Percentiles rank a stretch among this genome's conserved stretches.
These are phyloP conservation scores for Nephrocerus scutellatus DNA, from an alignment of 2,888 invertebrate species.

Conservation along the genomic window DNA sequence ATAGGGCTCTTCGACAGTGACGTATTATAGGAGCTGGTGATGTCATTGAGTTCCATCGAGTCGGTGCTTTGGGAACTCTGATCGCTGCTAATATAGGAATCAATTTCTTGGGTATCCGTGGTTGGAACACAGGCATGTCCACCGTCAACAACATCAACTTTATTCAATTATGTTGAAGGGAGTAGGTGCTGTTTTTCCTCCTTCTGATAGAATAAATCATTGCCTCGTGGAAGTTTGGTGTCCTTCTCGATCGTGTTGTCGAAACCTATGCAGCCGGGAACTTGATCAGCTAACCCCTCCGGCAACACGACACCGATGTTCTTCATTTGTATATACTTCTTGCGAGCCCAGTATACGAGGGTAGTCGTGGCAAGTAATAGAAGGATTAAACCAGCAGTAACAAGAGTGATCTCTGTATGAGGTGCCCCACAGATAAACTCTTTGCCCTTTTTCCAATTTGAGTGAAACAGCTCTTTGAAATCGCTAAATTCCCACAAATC, in stretches of 20 bases:
- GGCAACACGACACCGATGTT: conserved; percentile 33
- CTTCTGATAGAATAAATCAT: conserved; percentile 23
- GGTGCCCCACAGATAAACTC: conserved; percentile 14
- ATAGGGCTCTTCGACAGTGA: too few relatives aligned
- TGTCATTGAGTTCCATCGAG: conserved; percentile 29
- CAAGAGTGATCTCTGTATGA: conserved; percentile 11
- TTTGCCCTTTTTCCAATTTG: conserved; percentile 10
- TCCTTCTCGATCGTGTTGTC: conserved; percentile 21
- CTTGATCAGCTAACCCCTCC: conserved; percentile 29
- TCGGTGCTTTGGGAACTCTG: conserved; percentile 23
- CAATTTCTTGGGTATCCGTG: conserved; percentile 7
- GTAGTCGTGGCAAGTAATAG: conserved; percentile 4
- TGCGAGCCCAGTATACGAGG: conserved; percentile 21
- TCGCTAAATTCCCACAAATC: too few relatives aligned
- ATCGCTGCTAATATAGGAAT: conserved; percentile 12
- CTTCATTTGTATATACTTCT: conserved; percentile 34
- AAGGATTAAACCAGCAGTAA: conserved; percentile 12
- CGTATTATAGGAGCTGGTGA: conserved; percentile 22
- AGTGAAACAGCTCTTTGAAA: conserved; percentile 12
- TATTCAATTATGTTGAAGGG: too few relatives aligned
- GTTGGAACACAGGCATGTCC: conserved; percentile 15
- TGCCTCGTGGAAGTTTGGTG: conserved; percentile 23
- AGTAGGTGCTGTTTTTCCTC: conserved; percentile 26
- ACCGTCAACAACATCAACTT: background rate
- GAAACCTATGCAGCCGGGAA: conserved; percentile 23